Conservation (phyloP, 2,113 vertebrate species). For the Eudorcas thomsonii region DNA sequence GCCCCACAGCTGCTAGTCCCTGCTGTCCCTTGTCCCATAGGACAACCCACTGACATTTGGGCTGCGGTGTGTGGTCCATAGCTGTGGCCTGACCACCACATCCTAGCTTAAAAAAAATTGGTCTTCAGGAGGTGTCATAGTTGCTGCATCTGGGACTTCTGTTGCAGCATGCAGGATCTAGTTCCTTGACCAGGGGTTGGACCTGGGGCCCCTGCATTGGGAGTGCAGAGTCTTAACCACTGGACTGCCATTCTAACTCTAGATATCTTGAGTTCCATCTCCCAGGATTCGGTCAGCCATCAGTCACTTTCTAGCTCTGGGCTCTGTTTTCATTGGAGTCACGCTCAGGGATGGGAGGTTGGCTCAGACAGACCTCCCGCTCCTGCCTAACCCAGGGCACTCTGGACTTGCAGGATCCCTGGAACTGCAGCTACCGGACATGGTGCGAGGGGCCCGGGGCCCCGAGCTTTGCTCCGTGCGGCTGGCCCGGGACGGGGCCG, state of each 20-base stretch:
- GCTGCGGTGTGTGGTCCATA: neutral
- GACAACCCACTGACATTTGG: neutral
- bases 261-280: neutral
- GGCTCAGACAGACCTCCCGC: neutral
- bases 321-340: neutral
- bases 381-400: neutral
- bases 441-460: slow-evolving; percentile 88
- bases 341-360: neutral
- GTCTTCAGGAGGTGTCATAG: neutral
- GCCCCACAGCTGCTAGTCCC: neutral
- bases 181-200: neutral
- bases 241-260: neutral
- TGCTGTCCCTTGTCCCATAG: neutral
- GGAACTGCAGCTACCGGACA: slow-evolving; percentile 89
- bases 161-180: neutral
- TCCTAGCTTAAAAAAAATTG: neutral
- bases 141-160: neutral
- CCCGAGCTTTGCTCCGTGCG: slow-evolving; percentile 85
- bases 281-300: neutral
- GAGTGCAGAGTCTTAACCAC: neutral
- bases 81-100: neutral
- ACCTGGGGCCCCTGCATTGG: neutral
- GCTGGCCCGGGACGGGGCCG: slow-evolving; percentile 87
- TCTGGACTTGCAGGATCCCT: slow-evolving; percentile 49
- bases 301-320: neutral